Conservation (phyloP, 2,797 vertebrate genomes). For the Podargus strigoides region DNA sequence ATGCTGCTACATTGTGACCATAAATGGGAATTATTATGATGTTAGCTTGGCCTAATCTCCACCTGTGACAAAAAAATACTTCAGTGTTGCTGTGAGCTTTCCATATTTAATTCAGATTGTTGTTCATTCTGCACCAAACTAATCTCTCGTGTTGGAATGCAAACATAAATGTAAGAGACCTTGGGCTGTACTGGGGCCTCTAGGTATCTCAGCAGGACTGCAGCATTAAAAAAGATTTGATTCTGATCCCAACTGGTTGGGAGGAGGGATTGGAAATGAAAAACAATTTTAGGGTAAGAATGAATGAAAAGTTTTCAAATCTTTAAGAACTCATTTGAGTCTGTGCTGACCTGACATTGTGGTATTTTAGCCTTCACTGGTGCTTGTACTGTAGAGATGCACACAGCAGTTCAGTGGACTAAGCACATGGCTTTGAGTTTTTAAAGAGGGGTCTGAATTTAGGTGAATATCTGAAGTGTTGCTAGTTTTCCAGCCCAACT, state of each 20-base stretch:
- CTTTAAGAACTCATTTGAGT: not conserved
- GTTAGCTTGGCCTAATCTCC: not conserved
- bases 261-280: not conserved
- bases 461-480: not conserved
- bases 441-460: not conserved
- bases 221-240: not conserved
- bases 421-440: not conserved
- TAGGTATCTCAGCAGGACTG: not conserved
- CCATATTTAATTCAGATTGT: not conserved
- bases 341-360: not conserved
- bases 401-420: not conserved
- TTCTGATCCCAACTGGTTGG: not conserved
- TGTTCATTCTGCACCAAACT: not conserved
- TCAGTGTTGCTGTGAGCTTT: not conserved
- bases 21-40: not conserved
- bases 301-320: not conserved
- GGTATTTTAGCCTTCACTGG: not conserved
- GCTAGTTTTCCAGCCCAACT: not conserved
- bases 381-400: not conserved
- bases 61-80: not conserved
- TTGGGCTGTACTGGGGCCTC: not conserved
- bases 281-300: not conserved
- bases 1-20: not conserved
- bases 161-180: not conserved
- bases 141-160: not conserved